A percentile compares a stretch with the other conserved stretches of the same genome.
Evolutionary conservation across 1,140 invertebrate species (phyloP).

Genomic region (Anthonomus grandis): DNA sequence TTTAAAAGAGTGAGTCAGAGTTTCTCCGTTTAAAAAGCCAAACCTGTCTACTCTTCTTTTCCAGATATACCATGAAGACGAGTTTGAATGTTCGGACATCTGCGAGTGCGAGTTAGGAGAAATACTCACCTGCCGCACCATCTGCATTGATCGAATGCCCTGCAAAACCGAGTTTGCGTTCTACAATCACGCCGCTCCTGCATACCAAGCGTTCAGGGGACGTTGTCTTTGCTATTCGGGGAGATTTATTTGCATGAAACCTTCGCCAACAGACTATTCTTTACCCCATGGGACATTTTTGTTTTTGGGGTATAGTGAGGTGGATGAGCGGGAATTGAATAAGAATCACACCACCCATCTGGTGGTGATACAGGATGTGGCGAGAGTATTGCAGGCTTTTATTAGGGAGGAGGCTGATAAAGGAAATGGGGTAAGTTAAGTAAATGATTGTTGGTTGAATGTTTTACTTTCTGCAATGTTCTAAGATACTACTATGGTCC

Average conservation of each 20-base stretch:
- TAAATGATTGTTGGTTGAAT: background rate
- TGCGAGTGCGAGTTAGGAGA: constrained; percentile 75
- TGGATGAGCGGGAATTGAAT: constrained; percentile 74
- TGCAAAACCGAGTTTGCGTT: constrained; percentile 82
- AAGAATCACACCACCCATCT: constrained; percentile 66
- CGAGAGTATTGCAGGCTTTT: constrained; percentile 73
- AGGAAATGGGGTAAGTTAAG: constrained; percentile 61
- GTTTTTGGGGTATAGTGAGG: constrained; percentile 82
- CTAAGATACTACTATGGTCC: too few relatives aligned
- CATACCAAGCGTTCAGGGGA: constrained; percentile 82
- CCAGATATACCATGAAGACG: constrained; percentile 81
- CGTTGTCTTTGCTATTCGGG: constrained; percentile 87
- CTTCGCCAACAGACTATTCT: constrained; percentile 73
- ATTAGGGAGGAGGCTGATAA: constrained; percentile 60
- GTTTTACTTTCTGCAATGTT: too few relatives aligned
- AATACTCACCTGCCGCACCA: constrained; percentile 75
- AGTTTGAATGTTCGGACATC: constrained; percentile 77
- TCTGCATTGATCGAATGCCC: constrained; percentile 77
- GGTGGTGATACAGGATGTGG: constrained; percentile 74
- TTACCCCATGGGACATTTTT: constrained; percentile 79
- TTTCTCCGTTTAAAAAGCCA: constrained; percentile 1
- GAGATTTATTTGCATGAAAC: constrained; percentile 86
- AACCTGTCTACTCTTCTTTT: constrained; percentile 35
- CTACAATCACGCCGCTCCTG: constrained; percentile 84
- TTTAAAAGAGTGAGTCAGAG: constrained; percentile 64